Base-by-base conservation (phyloP, 2,888 invertebrate species). In the Drosophila subquinaria region DNA sequence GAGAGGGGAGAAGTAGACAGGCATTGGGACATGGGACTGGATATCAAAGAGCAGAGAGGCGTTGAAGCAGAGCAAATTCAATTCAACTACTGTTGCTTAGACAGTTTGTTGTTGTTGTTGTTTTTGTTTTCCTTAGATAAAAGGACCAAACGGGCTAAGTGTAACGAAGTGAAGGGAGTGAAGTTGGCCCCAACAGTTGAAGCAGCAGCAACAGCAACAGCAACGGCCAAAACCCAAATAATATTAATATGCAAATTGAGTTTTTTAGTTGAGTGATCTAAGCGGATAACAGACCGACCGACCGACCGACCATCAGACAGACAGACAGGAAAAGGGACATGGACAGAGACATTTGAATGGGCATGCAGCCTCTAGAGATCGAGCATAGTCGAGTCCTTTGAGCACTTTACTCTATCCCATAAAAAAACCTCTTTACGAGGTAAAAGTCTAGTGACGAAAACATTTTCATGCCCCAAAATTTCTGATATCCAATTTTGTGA, bases 231-330 rank as follows among this genome's bases (percentile, higher is more conserved):
- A 85, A 71, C 80, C 75, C 76, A 82, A 83, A 88, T 90, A 90
- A 90, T 90, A 91, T 92, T 91, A 91, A 92, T 91, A 91, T 91
- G 91, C 91, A 91, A 91, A 91, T 91, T 91, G 91, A 89, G 91
- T 91, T 92, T 92, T 91, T 88, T 90, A 88, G 90, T 91, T 91
- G 91, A 92, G 84, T 90, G 91, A 88, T 89, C 90, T 90, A 90
- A 90, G 90, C 90, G 89, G 88, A 90, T 87, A 89, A 84, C 83
- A 73, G 75, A 66, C 66, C 66, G 50, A 27, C 6, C 15, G 52
- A 27, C 5, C 5, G 27, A 27, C 27, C 0, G 27, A 27, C 27
- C 0, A 5, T 82, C 83, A 71, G 75, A 66, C 64, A 62, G 50
- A 30, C 6, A 33, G 36, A 57, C 23, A 17, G 52, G 33, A 40